Conservation (phyloP, 2,888 invertebrate species). For the Drosophila barbarae region DNA sequence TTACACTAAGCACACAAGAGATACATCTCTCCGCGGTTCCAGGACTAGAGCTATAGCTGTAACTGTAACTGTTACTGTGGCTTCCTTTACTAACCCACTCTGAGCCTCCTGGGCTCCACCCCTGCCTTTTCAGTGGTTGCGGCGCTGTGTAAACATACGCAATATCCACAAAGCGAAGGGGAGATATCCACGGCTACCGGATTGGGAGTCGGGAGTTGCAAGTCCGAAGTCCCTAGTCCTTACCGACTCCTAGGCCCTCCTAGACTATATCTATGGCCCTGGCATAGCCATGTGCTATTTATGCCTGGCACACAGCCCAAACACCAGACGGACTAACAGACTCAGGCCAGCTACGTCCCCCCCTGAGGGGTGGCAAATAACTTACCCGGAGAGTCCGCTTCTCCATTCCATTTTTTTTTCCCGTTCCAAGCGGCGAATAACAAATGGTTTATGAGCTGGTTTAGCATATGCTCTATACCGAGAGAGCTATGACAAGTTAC, state of each 20-base stretch:
- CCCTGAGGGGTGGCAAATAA: conserved; percentile 23
- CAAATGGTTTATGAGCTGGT: conserved; percentile 28
- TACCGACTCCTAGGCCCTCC: background rate
- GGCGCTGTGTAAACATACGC: conserved; percentile 50
- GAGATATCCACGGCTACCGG: background rate
- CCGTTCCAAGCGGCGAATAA: conserved; percentile 22
- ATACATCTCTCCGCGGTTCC: conserved; percentile 26
- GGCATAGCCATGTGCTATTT: conserved; percentile 54
- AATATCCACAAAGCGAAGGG: conserved; percentile 29
- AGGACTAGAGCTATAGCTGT: conserved; percentile 1
- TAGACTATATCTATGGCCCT: conserved; percentile 17
- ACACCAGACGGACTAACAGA: conserved; percentile 28
- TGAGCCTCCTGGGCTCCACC: background rate
- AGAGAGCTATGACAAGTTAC: conserved; percentile 2
- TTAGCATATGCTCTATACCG: conserved; percentile 6
- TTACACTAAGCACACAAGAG: conserved; percentile 52
- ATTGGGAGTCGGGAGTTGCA: too few relatives aligned
- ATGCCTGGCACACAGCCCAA: conserved; percentile 58
- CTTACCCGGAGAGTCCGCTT: conserved; percentile 27
- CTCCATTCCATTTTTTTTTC: background rate
- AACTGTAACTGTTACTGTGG: conserved; percentile 5
- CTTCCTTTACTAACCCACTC: conserved; percentile 12
- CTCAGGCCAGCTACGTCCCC: background rate
- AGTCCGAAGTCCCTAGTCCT: background rate
- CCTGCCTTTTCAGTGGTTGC: conserved; percentile 41